These are phyloP conservation scores for Coelinius sp. DNA, from an alignment of 2,888 invertebrate species.

Conservation along the genomic window DNA sequence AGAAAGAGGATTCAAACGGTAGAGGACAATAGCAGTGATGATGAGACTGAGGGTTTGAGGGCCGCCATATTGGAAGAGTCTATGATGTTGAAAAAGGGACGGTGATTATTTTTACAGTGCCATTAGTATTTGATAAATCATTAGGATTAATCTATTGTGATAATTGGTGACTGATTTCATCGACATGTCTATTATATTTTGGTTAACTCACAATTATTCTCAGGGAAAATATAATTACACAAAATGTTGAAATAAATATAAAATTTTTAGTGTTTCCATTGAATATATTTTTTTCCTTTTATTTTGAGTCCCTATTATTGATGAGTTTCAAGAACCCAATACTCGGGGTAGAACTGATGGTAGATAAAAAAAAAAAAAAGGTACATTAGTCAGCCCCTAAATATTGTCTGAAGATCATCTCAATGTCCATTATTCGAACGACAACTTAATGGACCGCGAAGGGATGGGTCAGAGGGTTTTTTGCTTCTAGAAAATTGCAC, in stretches of 20 bases:
- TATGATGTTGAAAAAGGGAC: constrained; percentile 17
- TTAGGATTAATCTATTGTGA: background rate
- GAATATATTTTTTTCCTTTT: no score
- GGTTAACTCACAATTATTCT: no score
- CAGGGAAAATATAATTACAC: no score
- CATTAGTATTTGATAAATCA: background rate
- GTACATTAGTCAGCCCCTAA: background rate
- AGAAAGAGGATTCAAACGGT: constrained; percentile 37
- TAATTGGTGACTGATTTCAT: background rate
- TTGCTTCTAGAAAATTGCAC: constrained; percentile 23
- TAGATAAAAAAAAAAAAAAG: background rate
- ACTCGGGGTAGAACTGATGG: background rate
- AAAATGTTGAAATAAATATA: no score
- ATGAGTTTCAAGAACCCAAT: background rate
- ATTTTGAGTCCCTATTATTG: background rate
- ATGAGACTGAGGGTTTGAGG: constrained; percentile 59
- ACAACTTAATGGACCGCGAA: background rate
- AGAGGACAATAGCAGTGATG: constrained; percentile 50
- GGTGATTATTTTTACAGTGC: background rate
- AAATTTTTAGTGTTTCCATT: no score
- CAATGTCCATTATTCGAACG: background rate
- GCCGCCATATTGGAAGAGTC: constrained; percentile 56
- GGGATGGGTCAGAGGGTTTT: background rate
- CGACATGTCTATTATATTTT: no score
- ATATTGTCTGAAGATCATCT: background rate